These are phyloP conservation scores for Acleris emargana DNA, from an alignment of 2,888 invertebrate species.

Conservation along the genomic window DNA sequence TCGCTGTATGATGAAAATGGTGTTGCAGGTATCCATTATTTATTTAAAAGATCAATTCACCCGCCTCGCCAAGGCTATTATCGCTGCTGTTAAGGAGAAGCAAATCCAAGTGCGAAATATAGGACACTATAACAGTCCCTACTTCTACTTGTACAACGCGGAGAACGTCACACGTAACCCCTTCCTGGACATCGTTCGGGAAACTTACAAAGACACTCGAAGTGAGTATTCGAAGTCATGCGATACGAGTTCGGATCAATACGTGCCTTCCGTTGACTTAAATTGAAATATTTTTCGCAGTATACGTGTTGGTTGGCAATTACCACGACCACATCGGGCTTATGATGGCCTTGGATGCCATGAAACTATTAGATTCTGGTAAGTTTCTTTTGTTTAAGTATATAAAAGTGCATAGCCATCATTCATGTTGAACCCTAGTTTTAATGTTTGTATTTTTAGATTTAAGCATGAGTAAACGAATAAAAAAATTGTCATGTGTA, in stretches of 20 bases:
- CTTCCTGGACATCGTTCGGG: constrained; percentile 91
- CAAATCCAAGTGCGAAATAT: constrained; percentile 87
- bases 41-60: constrained; percentile 91
- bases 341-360: constrained; percentile 93
- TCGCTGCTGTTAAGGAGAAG: constrained; percentile 87
- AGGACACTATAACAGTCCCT: constrained; percentile 71
- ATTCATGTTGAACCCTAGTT: neutral
- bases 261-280: constrained; percentile 2
- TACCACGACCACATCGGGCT: constrained; percentile 96
- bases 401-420: too few species aligned
- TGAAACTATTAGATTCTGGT: constrained; percentile 92
- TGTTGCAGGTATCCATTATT: constrained; percentile 89
- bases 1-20: neutral
- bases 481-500: too few species aligned
- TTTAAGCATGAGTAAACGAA: neutral
- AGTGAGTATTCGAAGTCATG: constrained; percentile 84
- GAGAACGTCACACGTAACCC: constrained; percentile 94
- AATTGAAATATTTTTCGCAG: constrained; percentile 78
- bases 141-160: constrained; percentile 86
- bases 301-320: constrained; percentile 95
- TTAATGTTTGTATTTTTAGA: neutral
- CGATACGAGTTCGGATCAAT: neutral
- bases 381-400: constrained; percentile 46
- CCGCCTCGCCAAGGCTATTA: constrained; percentile 90
- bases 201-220: constrained; percentile 93